Conservation (phyloP, 2,888 invertebrate species). For the Esperia sulphurella region DNA sequence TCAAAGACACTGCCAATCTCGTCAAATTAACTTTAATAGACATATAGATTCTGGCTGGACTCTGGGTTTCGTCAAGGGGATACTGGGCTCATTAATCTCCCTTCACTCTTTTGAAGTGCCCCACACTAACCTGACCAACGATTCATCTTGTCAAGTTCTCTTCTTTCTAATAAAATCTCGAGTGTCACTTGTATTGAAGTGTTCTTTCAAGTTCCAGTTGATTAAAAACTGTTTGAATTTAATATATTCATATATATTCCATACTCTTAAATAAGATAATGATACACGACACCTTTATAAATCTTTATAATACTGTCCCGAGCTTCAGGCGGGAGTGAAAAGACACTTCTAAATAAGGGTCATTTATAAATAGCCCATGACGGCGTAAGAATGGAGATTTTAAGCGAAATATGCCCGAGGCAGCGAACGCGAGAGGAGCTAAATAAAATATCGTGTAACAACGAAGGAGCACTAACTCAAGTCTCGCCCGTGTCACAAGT, state of each 20-base stretch:
- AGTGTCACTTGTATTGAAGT: conserved; percentile 37
- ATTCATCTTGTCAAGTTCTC: conserved; percentile 64
- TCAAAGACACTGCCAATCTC: conserved; percentile 32
- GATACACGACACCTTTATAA: not conserved
- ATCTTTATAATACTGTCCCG: not conserved
- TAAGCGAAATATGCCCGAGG: conserved; percentile 41
- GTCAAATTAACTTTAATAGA: conserved; percentile 40
- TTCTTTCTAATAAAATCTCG: conserved; percentile 40
- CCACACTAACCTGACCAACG: conserved; percentile 45
- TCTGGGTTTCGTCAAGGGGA: conserved; percentile 58
- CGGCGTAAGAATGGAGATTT: conserved; percentile 53
- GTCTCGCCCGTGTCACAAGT: conserved; percentile 42
- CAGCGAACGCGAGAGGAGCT: conserved; percentile 38
- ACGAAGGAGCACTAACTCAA: conserved; percentile 68
- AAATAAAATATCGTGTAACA: conserved; percentile 70
- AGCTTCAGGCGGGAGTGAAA: conserved; percentile 8
- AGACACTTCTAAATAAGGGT: conserved; percentile 58
- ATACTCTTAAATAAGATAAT: not conserved
- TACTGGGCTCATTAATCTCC: conserved; percentile 47
- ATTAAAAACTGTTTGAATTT: not conserved
- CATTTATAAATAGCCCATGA: conserved; percentile 66
- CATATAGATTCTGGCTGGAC: conserved; percentile 23
- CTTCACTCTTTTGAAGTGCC: conserved; percentile 57
- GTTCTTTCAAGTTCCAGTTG: not conserved
- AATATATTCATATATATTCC: not conserved